These are phyloP conservation scores for Rhombomys opimus DNA, from an alignment of 2,113 vertebrate genomes.

Conservation along the genomic window DNA sequence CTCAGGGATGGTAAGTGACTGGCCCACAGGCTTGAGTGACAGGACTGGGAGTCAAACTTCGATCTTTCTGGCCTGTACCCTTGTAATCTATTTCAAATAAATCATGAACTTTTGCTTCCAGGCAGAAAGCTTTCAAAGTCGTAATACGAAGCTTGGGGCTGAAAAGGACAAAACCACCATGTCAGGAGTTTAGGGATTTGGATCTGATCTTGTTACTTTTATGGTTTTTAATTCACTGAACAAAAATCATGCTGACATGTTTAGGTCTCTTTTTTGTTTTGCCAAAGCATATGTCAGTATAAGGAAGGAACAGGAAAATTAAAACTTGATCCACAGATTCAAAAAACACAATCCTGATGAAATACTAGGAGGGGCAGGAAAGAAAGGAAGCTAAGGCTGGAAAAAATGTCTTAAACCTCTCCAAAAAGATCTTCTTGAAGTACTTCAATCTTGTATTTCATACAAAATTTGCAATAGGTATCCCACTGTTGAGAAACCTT, in stretches of 20 bases:
- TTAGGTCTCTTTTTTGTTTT: constrained; percentile 84
- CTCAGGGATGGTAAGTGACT: not conserved
- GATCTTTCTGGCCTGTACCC: not conserved
- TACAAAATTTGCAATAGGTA: constrained; percentile 62
- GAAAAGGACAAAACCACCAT: constrained; percentile 75
- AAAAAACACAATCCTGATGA: constrained; percentile 74
- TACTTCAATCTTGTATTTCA: constrained; percentile 46
- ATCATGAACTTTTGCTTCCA: constrained; percentile 60
- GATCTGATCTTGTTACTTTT: constrained; percentile 81
- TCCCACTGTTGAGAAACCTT: constrained; percentile 37
- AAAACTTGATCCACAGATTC: constrained; percentile 77
- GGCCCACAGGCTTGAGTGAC: not conserved
- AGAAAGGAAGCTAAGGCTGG: constrained; percentile 54
- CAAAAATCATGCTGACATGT: constrained; percentile 83
- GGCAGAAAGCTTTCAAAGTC: constrained; percentile 65
- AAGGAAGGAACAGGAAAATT: constrained; percentile 83
- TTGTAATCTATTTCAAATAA: constrained; percentile 65
- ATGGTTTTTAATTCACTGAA: constrained; percentile 82
- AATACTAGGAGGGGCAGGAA: constrained; percentile 76
- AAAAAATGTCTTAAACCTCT: constrained; percentile 25
- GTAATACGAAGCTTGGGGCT: constrained; percentile 70
- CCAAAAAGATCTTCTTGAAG: constrained; percentile 50
- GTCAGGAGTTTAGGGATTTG: constrained; percentile 81
- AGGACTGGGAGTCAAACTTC: constrained; percentile 21
- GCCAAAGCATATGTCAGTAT: constrained; percentile 84